Conservation (phyloP, 2,113 vertebrate species). For the Paramormyrops kingsleyae region DNA sequence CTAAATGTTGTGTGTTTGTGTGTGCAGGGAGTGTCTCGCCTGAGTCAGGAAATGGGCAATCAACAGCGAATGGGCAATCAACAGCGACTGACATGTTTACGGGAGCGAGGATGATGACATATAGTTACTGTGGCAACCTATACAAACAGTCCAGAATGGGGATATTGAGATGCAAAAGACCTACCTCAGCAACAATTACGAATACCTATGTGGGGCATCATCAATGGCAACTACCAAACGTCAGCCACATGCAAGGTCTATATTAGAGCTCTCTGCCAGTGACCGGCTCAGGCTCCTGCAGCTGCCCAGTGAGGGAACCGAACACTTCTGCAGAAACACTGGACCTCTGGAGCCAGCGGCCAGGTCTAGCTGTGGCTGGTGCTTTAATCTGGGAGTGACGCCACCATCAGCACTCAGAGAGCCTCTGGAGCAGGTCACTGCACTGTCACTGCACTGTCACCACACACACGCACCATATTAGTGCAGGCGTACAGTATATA, state of each 20-base stretch:
- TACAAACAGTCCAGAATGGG: conserved; percentile 9
- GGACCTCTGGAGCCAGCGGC: background rate
- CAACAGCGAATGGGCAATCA: background rate
- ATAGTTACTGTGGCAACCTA: conserved; percentile 22
- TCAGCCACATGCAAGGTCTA: background rate
- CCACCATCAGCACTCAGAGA: background rate
- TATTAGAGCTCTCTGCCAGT: background rate
- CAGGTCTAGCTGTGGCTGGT: background rate
- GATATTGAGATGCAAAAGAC: conserved; percentile 15
- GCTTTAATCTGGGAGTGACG: background rate
- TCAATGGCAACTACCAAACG: conserved; percentile 1
- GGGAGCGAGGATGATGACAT: background rate
- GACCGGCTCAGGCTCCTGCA: background rate
- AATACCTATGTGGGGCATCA: conserved; percentile 20
- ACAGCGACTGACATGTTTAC: background rate
- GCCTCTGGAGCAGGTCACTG: background rate
- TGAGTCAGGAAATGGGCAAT: background rate
- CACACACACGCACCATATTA: background rate
- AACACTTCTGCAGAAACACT: background rate
- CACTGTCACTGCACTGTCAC: background rate
- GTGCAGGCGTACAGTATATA: background rate
- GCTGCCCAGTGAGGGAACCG: background rate
- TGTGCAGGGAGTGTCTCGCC: background rate
- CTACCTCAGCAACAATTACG: background rate
- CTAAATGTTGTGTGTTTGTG: background rate